A percentile compares a stretch with the other conserved stretches of the same genome.
Conservation (phyloP, 1,140 invertebrate species). For the Monomorium pharaonis region DNA sequence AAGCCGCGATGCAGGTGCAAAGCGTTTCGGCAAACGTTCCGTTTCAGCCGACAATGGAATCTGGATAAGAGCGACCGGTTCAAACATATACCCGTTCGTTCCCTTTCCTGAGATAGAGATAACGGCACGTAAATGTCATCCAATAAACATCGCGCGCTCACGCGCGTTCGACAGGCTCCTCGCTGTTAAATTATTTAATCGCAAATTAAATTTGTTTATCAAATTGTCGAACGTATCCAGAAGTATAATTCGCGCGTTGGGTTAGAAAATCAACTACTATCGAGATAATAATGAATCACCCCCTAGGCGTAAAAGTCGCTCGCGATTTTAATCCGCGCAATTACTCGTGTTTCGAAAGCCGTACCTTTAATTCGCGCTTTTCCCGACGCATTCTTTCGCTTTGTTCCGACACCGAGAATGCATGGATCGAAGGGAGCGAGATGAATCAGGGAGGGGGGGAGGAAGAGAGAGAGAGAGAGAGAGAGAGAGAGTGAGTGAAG, state of each 20-base stretch:
- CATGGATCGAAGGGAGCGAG: neutral
- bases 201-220: neutral
- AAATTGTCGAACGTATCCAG: neutral
- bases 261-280: neutral
- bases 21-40: conserved; percentile 54
- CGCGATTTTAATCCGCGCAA: neutral
- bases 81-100: neutral
- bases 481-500: neutral
- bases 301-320: neutral
- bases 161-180: too few species aligned
- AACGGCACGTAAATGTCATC: neutral
- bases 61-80: conserved; percentile 7
- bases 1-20: conserved; percentile 52
- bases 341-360: conserved; percentile 37
- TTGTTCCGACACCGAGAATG: conserved; percentile 15
- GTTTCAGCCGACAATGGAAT: conserved; percentile 25
- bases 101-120: neutral
- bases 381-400: conserved; percentile 11
- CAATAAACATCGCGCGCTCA: neutral
- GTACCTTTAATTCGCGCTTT: conserved; percentile 25
- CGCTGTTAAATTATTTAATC: neutral
- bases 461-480: neutral
- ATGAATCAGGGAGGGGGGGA: too few species aligned
- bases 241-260: neutral
- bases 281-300: neutral